Evolutionary conservation across 2,113 vertebrate genomes (phyloP).

Genomic region (Psettodes erumei): DNA sequence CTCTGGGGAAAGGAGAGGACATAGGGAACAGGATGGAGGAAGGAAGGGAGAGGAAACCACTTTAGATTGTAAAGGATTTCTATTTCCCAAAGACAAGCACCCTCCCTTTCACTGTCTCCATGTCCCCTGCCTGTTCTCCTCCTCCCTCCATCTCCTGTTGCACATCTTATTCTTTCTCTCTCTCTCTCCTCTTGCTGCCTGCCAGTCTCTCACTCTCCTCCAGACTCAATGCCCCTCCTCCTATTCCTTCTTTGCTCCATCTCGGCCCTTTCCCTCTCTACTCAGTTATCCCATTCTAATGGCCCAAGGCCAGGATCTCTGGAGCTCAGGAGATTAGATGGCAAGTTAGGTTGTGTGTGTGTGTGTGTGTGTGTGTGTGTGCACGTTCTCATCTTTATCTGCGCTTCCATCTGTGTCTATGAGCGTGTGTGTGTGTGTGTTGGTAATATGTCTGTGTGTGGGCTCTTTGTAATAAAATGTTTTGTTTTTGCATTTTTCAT

Average conservation of each 20-base stretch:
- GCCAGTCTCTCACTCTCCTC: not conserved
- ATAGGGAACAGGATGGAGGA: slow-evolving; percentile 70
- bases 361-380: slow-evolving; percentile 7
- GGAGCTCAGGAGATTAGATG: slow-evolving; percentile 69
- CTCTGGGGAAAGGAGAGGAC: slow-evolving; percentile 58
- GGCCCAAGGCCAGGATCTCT: slow-evolving; percentile 70
- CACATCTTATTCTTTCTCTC: slow-evolving; percentile 30
- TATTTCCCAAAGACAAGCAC: slow-evolving; percentile 88
- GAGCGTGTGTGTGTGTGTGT: not conserved
- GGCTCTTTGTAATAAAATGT: slow-evolving; percentile 15
- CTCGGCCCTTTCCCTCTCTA: slow-evolving; percentile 43
- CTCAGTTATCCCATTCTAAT: slow-evolving; percentile 58
- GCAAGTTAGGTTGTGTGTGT: slow-evolving; percentile 33
- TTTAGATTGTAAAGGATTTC: slow-evolving; percentile 88
- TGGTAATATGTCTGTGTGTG: slow-evolving; percentile 17
- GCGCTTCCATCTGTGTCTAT: slow-evolving; percentile 23
- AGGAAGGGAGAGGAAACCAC: slow-evolving; percentile 89
- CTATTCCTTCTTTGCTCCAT: slow-evolving; percentile 11
- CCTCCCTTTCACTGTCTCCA: slow-evolving; percentile 62
- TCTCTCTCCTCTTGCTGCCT: slow-evolving; percentile 19
- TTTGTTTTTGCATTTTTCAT: slow-evolving; percentile 28
- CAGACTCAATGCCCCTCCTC: not conserved
- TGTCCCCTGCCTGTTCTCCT: slow-evolving; percentile 41
- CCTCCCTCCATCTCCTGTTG: slow-evolving; percentile 12
- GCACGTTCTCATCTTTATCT: slow-evolving; percentile 29